These are phyloP conservation scores for Stictocephala bisonia DNA, from an alignment of 2,888 invertebrate species.

Conservation along the genomic window DNA sequence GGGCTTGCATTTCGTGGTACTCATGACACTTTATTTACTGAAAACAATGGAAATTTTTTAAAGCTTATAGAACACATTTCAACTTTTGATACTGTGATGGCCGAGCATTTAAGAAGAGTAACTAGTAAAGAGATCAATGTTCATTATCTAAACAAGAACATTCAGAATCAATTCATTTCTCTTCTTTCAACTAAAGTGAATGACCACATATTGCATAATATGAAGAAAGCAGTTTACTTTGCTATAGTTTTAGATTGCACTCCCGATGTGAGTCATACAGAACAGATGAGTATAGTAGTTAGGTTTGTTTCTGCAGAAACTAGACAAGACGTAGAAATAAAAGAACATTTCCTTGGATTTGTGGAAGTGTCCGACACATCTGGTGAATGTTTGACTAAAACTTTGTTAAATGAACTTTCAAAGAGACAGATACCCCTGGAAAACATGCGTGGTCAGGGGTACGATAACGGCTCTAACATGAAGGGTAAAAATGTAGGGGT, in stretches of 20 bases:
- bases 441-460: conserved; percentile 15
- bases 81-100: conserved; percentile 21
- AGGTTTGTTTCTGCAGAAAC: conserved; percentile 5
- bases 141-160: conserved; percentile 36
- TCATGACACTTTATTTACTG: conserved; percentile 24
- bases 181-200: conserved; percentile 4
- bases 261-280: conserved; percentile 19
- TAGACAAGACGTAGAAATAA: background rate
- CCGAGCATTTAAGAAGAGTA: conserved; percentile 17
- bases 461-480: conserved; percentile 41
- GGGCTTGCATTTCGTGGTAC: conserved; percentile 34
- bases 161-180: conserved; percentile 37
- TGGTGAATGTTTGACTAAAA: conserved; percentile 31
- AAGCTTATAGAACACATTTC: conserved; percentile 34
- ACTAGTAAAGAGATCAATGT: conserved; percentile 3
- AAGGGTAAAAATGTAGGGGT: conserved; percentile 33
- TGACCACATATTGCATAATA: conserved; percentile 15
- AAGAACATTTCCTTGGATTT: conserved; percentile 36
- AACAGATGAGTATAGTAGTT: conserved; percentile 33
- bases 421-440: background rate
- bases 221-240: conserved; percentile 8
- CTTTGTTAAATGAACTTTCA: conserved; percentile 1
- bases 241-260: conserved; percentile 16
- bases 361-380: conserved; percentile 1
- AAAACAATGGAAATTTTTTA: conserved; percentile 16